A percentile compares a stretch with the other conserved stretches of the same genome.
Evolutionary conservation across 2,113 vertebrate species (phyloP).

Genomic region (Trematocara nigrifrons): DNA sequence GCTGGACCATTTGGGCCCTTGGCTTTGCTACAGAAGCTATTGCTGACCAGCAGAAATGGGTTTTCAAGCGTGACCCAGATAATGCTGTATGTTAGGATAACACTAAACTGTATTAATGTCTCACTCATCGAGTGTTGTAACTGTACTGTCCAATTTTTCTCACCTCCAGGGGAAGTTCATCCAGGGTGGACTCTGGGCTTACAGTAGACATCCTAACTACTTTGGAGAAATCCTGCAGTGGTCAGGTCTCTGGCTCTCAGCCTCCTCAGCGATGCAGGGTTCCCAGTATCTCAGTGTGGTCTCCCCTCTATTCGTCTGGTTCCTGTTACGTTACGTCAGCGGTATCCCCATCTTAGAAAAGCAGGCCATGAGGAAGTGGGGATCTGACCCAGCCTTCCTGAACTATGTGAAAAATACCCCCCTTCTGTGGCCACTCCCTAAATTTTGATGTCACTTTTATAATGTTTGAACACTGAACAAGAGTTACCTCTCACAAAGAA

Average conservation of each 20-base stretch:
- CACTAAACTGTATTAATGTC: background rate
- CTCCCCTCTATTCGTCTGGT: constrained; percentile 77
- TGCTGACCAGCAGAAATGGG: constrained; percentile 80
- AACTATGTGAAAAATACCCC: constrained; percentile 73
- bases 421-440: constrained; percentile 71
- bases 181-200: constrained; percentile 76
- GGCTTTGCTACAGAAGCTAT: constrained; percentile 72
- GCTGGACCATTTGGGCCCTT: constrained; percentile 75
- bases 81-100: constrained; percentile 67
- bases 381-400: constrained; percentile 64
- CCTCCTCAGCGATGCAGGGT: constrained; percentile 72
- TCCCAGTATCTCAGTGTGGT: constrained; percentile 64
- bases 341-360: constrained; percentile 78
- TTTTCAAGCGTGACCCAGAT: constrained; percentile 72
- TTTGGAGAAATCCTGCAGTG: constrained; percentile 80
- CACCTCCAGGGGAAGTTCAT: constrained; percentile 75
- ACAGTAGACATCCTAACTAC: constrained; percentile 79
- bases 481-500: background rate
- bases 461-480: background rate
- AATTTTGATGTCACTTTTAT: constrained; percentile 11
- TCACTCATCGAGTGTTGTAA: background rate
- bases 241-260: constrained; percentile 75
- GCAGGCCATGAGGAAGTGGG: constrained; percentile 73
- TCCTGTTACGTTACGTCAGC: constrained; percentile 72
- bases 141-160: background rate